phyloP scores from a whole-genome alignment of 1,140 invertebrate genomes.

The Subanguina moxae region DNA sequence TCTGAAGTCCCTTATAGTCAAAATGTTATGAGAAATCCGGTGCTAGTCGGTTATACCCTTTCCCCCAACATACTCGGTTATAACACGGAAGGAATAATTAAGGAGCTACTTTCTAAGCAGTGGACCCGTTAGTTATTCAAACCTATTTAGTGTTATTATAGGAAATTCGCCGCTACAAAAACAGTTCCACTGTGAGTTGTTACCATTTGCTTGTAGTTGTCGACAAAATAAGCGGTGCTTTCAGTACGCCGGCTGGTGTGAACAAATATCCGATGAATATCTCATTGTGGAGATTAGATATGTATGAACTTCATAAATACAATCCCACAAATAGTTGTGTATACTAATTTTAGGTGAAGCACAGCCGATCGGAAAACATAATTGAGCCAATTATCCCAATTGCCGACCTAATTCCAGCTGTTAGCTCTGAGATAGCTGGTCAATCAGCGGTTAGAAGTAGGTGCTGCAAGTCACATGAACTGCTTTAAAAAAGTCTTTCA shows the following conservation, averaged over 20 bases:
- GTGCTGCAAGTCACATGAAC: neutral
- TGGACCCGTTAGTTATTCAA: no score
- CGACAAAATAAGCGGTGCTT: neutral
- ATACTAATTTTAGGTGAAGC: constrained; percentile 29
- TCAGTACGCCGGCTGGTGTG: constrained; percentile 47
- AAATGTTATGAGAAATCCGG: no score
- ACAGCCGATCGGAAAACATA: constrained; percentile 39
- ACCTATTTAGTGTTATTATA: neutral
- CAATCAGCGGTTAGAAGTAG: neutral
- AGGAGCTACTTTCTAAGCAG: no score
- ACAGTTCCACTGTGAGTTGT: constrained; percentile 24
- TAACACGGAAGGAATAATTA: no score
- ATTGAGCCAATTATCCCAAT: constrained; percentile 32
- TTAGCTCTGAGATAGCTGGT: neutral
- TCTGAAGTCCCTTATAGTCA: no score
- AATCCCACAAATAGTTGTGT: neutral
- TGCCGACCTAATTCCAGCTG: constrained; percentile 32
- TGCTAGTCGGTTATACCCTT: no score
- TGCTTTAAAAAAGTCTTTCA: neutral
- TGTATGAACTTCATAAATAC: neutral
- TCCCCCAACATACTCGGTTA: no score
- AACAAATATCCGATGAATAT: constrained; percentile 34
- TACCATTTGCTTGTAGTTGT: neutral
- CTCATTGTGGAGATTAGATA: constrained; percentile 22
- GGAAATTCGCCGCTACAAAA: constrained; percentile 22